A percentile compares a stretch with the other conserved stretches of the same genome.
Evolutionary conservation across 2,113 vertebrate species (phyloP).

Genomic region (Leucopsar rothschildi): DNA sequence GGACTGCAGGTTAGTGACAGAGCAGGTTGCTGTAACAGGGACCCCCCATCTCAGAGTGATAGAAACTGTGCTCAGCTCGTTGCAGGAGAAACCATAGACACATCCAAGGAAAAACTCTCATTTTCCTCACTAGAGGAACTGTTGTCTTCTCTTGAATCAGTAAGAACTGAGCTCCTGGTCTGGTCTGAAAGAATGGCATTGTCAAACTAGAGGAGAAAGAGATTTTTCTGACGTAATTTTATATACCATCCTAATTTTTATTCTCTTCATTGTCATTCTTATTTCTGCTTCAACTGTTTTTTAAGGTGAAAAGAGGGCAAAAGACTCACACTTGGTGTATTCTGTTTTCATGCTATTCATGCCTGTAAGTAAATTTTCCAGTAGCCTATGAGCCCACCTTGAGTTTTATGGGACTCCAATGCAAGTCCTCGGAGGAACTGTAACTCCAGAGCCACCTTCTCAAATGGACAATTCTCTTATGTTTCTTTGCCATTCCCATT

Average conservation of each 20-base stretch:
- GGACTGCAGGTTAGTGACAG: neutral
- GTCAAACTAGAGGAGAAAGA: neutral
- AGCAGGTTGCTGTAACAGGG: neutral
- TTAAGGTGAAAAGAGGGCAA: neutral
- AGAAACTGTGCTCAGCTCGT: neutral
- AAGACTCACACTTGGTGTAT: neutral
- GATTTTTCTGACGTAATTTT: neutral
- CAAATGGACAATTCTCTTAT: neutral
- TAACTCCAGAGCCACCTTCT: conserved; percentile 22
- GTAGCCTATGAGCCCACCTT: neutral
- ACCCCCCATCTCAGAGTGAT: neutral
- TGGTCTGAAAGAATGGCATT: neutral
- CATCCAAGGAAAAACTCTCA: neutral
- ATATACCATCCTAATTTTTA: neutral
- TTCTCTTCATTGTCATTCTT: neutral
- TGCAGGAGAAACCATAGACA: neutral
- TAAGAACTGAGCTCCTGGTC: neutral
- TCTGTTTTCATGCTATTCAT: neutral
- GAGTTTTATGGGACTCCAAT: conserved; percentile 17
- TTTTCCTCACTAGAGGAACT: neutral
- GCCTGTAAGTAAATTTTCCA: conserved; percentile 18
- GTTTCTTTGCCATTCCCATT: neutral
- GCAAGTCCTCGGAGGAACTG: neutral
- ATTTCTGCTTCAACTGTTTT: neutral
- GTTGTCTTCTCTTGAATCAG: neutral